Percentiles rank a stretch among this genome's conserved stretches.
phyloP scores from a whole-genome alignment of 2,888 invertebrate genomes.

The Patella depressa region DNA sequence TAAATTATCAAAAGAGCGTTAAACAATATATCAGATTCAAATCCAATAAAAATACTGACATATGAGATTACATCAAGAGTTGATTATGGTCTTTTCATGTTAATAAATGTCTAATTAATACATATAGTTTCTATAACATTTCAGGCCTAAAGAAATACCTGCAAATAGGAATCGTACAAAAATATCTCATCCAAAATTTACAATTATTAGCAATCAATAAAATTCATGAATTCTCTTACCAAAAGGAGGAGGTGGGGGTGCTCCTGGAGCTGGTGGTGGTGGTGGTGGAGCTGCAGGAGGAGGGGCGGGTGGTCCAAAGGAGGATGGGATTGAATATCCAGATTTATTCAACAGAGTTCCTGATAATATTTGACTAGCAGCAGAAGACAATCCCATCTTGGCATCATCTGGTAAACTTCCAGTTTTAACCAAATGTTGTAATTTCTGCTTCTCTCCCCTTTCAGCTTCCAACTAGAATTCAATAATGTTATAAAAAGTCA shows the following conservation, averaged over 20 bases:
- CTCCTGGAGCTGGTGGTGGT: constrained; percentile 57
- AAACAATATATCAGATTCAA: not conserved
- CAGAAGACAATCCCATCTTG: constrained; percentile 76
- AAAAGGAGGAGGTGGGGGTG: constrained; percentile 42
- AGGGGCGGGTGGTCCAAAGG: constrained; percentile 56
- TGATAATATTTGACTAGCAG: constrained; percentile 42
- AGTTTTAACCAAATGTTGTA: constrained; percentile 88
- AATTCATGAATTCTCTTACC: constrained; percentile 22
- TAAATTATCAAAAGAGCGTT: too few species aligned
- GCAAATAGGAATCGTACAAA: not conserved
- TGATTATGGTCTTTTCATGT: too few species aligned
- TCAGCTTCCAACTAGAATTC: constrained; percentile 66
- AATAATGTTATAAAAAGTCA: not conserved
- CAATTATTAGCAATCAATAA: not conserved
- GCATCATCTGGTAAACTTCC: constrained; percentile 95
- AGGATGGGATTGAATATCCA: constrained; percentile 34
- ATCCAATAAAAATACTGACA: too few species aligned
- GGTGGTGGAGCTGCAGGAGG: constrained; percentile 48
- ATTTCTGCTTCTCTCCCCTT: constrained; percentile 80
- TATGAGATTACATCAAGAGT: too few species aligned
- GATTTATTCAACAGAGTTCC: constrained; percentile 32
- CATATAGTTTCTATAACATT: too few species aligned
- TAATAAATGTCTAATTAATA: too few species aligned
- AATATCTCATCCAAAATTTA: not conserved
- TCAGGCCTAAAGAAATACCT: too few species aligned